Evolutionary conservation across 1,140 invertebrate species (phyloP), one percentile per base, ranked within the genome.

Genomic region (Artemia franciscana): DNA sequence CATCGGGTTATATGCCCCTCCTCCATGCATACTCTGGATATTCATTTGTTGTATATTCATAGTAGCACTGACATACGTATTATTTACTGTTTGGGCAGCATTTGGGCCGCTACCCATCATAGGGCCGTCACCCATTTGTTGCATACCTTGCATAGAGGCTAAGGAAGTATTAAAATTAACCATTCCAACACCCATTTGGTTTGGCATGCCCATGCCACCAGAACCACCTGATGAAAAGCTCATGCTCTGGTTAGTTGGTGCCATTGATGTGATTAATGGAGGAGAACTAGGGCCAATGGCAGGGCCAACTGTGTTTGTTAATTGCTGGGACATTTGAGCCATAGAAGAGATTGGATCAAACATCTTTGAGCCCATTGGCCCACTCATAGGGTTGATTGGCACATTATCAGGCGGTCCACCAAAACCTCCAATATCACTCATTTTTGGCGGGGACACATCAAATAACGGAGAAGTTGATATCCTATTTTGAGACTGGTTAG

Each of bases 261-360:
- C 60, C 60, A 60, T 60, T 12, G 58, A 60, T 51, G 39, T 51
- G 39, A 51, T 51, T 30, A 62, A 56, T 3, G 73, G 69, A 12
- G 62, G 26, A 9, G 63, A 61, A 24, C 27, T 63, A 9, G 63
- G 63, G 2, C 63, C 63, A 2, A 57, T 60, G n/a, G 64, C 65
- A 18, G 39, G 39, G 12, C 63, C 63, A 5, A 64, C 63, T 24
- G 61, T 63, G 57, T 83, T 88, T 2, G 88, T 89, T 24, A 92
- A 71, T 69, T 91, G 87, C 68, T 92, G 89, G 60, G 85, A 89
- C 90, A 92, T 93, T 72, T 92, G 88, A 24, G 89, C 88, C 68
- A 92, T 78, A 3, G 90, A 93, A 15, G 88, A 88, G 66, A 93
- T 92, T 0, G 90, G 89, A 76, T 93, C 90, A 72, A 92, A 92